Evolutionary conservation across 2,888 invertebrate genomes (phyloP), one percentile per base, ranked within the genome.

Genomic region (Lasioglossum marginatum): DNA sequence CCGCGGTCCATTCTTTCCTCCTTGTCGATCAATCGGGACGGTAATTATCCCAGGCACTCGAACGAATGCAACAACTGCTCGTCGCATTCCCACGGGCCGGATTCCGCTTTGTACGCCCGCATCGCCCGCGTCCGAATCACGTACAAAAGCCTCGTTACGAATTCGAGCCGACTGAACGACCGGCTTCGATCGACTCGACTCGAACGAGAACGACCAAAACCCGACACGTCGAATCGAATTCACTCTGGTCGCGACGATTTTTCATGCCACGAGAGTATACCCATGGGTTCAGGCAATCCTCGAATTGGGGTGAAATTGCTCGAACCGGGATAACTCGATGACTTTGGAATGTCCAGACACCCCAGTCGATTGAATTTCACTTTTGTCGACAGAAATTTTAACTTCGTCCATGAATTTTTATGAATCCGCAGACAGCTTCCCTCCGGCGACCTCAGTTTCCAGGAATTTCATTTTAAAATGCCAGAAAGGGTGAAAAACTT

Each of bases 71-170:
- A n/a, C 45, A 43, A 66, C 66, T 66, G 66, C 19, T 45, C 31
- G 37, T 68, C 75, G 63, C 72, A 79, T 90, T 90, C 90, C 90
- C 90, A 90, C 90, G 90, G 72, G 75, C 37, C 81, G 12, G 74
- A 83, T 90, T 81, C 84, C 81, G 83, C 71, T 73, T 74, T 37
- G 73, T 34, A 75, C 66, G 80, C 90, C 90, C 90, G 90, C 91
- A 90, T 90, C 66, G 74, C 27, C 68, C 66, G 66, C 34, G 60
- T 75, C 71, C 88, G 68, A 82, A 83, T 88, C 84, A 81, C 84
- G 90, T 81, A 86, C 84, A 87, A 90, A 88, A 79, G 81, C 78
- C 82, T 88, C 84, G 82, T 88, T 87, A 87, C 82, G 87, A 78
- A 85, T 87, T 90, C 83, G 73, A 63, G 66, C 34, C 82, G 31